phyloP scores from a whole-genome alignment of 2,113 vertebrate species.

The Rana temporaria region DNA sequence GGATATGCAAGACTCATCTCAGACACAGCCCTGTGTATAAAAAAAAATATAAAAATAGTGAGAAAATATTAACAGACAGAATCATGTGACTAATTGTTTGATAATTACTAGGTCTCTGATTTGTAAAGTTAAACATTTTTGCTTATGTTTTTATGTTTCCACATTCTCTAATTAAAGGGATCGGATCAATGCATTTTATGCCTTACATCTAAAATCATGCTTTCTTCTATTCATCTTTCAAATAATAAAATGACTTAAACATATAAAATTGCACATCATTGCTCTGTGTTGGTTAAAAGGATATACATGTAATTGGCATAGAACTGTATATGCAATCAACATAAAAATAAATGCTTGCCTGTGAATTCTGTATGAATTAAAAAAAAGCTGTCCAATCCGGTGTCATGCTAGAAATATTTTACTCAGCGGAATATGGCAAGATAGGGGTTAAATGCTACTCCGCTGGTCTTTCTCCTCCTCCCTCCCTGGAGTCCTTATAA shows the following conservation, averaged over 20 bases:
- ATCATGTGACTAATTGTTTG: background rate
- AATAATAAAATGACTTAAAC: background rate
- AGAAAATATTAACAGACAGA: background rate
- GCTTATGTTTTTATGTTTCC: background rate
- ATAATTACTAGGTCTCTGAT: background rate
- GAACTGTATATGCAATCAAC: background rate
- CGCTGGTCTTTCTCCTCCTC: constrained; percentile 46
- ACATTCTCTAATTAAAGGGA: background rate
- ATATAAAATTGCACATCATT: too few species aligned
- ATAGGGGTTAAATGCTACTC: constrained; percentile 42
- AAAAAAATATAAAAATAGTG: constrained; percentile 18
- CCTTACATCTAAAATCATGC: background rate
- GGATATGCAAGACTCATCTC: constrained; percentile 68
- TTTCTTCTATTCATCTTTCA: background rate
- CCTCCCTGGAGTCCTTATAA: constrained; percentile 57
- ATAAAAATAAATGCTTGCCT: constrained; percentile 2
- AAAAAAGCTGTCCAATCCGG: background rate
- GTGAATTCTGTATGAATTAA: background rate
- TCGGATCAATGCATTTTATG: background rate
- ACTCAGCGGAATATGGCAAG: background rate
- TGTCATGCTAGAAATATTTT: constrained; percentile 16
- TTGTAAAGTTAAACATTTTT: background rate
- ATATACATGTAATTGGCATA: background rate
- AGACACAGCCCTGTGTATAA: constrained; percentile 64
- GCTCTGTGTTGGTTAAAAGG: too few species aligned